Evolutionary conservation across 2,113 vertebrate genomes (phyloP).

Genomic region (Theristicus caerulescens): DNA sequence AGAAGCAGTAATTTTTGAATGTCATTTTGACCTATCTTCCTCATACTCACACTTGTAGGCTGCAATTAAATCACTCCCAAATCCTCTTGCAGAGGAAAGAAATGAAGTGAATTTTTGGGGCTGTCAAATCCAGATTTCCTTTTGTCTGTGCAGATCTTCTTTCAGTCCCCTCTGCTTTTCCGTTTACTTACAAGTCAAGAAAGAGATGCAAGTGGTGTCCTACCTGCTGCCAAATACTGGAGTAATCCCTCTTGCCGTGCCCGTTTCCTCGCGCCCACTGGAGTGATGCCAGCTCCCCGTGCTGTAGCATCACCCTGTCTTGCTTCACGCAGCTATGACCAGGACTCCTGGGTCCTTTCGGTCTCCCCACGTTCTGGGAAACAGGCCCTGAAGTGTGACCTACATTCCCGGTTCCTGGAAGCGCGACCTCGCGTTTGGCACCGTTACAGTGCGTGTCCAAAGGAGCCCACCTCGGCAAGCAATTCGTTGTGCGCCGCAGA

Average conservation of each 20-base stretch:
- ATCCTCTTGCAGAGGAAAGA: neutral
- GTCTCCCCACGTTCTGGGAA: neutral
- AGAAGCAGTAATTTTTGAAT: neutral
- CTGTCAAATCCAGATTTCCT: neutral
- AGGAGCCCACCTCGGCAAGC: neutral
- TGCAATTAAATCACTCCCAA: neutral
- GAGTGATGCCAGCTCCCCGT: accelerated
- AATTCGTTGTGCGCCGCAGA: neutral
- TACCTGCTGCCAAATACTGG: neutral
- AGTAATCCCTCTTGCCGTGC: accelerated
- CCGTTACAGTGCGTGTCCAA: neutral
- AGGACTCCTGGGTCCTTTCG: neutral
- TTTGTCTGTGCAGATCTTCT: neutral
- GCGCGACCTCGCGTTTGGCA: neutral
- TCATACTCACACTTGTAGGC: neutral
- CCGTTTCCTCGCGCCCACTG: accelerated
- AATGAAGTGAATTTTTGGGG: neutral
- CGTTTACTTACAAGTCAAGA: neutral
- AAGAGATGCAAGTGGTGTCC: neutral
- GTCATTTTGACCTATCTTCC: neutral
- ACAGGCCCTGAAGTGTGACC: neutral
- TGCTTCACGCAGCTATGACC: neutral
- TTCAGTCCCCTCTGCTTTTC: neutral
- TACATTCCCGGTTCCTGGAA: neutral
- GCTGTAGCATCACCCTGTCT: neutral